Conservation (phyloP, 2,888 invertebrate species). For the Andricus curvator region DNA sequence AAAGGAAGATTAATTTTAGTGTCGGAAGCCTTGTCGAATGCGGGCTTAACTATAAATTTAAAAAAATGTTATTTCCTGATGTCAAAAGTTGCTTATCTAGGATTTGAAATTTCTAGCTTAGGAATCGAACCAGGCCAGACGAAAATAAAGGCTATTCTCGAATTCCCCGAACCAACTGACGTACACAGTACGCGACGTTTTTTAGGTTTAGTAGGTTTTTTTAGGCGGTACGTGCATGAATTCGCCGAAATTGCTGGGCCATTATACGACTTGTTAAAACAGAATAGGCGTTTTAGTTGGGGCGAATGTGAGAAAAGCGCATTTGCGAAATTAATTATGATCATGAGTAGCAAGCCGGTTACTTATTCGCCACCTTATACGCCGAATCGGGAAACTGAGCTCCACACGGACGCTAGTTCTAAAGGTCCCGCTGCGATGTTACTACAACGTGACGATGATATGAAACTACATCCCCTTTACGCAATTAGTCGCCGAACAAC, state of each 20-base stretch:
- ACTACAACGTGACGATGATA: conserved; percentile 38
- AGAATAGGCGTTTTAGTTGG: too few species aligned
- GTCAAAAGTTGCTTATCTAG: neutral
- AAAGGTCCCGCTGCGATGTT: conserved; percentile 51
- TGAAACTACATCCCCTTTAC: conserved; percentile 42
- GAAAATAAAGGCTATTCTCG: neutral
- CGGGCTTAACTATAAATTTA: neutral
- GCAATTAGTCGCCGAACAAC: conserved; percentile 44
- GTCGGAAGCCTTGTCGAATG: neutral
- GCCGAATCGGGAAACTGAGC: conserved; percentile 42
- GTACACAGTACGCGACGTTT: neutral
- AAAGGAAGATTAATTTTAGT: neutral
- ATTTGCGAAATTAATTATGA: too few species aligned
- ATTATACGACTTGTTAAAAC: neutral
- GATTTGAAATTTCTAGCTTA: neutral
- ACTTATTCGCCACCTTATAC: conserved; percentile 32
- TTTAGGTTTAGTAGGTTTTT: too few species aligned
- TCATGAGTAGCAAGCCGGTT: neutral
- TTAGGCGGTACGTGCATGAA: neutral
- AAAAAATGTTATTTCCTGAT: neutral
- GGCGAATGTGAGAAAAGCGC: too few species aligned
- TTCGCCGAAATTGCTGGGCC: neutral
- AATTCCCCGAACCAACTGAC: neutral
- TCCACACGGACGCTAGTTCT: conserved; percentile 8
- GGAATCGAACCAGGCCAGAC: neutral